Evolutionary conservation across 2,888 invertebrate genomes (phyloP), one percentile per base, ranked within the genome.

Genomic region (Brassicogethes aeneus): DNA sequence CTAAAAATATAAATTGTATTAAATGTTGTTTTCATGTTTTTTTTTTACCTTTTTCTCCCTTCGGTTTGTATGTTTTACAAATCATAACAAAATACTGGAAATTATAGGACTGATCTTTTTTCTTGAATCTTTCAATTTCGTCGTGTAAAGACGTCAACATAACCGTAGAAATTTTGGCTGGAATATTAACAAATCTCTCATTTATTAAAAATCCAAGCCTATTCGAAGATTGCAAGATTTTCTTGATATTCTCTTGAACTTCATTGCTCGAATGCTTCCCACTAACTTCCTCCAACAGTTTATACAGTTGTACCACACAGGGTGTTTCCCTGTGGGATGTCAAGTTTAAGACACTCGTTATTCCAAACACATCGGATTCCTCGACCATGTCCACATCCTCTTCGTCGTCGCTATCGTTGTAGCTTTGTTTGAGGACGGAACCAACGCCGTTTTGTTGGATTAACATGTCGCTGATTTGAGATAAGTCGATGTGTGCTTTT

Each of bases 161-260:
- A 0, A 91, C 91, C 16, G 87, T 80, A 3, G 91, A 84, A 49
- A 94, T 86, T 56, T 85, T 82, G 1, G 90, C 78, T 1, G 93
- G 93, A 65, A 94, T 89, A 70, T 94, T 94, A 7, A 93, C 75
- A 60, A 91, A 90, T 61, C 94, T 77, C 69, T 94, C 94, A 68
- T 89, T 93, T 37, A 94, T 76, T 34, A 94, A 66, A 37, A 92
- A 75, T 5, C 91, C 93, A 15, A 90, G 73, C 53, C 80, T 77
- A 23, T 74, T 70, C 0, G 72, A 63, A 13, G 79, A 75, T 3
- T 74, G 69, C 7, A 88, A 65, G 31, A 85, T 73, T 40, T 77
- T 73, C 39, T 75, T 75, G n/a, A 89, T 70, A 38, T 77, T 69
- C 10, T 70, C 64, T 46, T 77, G 73, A 2, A 74, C 70, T 8